Conservation (phyloP, 2,113 vertebrate species). For the Hemiprocne comata region DNA sequence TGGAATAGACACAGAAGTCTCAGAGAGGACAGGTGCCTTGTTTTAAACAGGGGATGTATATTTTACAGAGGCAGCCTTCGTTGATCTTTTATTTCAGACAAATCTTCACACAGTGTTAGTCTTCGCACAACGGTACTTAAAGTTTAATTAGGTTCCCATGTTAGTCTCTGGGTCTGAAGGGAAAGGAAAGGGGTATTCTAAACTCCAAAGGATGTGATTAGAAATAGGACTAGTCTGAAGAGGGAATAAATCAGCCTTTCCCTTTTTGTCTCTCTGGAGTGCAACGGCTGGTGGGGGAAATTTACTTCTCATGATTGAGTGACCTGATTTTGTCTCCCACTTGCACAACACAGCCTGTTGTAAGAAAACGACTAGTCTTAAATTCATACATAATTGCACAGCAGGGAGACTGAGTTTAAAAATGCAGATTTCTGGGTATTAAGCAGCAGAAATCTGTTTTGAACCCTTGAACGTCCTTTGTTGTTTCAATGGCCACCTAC, state of each 20-base stretch:
- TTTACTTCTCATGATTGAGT: constrained; percentile 65
- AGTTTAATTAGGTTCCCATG: constrained; percentile 31
- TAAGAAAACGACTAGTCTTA: constrained; percentile 63
- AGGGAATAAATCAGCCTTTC: constrained; percentile 30
- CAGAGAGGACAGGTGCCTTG: not conserved
- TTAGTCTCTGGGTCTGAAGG: not conserved
- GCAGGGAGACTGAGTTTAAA: constrained; percentile 70
- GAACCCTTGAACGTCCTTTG: constrained; percentile 81
- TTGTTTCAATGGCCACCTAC: constrained; percentile 78
- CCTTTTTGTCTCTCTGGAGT: constrained; percentile 29
- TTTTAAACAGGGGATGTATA: not conserved
- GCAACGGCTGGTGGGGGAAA: constrained; percentile 31
- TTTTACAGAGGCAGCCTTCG: not conserved
- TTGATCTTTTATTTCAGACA: not conserved
- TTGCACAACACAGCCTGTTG: constrained; percentile 42
- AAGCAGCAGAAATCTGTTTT: constrained; percentile 74
- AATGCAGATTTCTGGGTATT: constrained; percentile 71
- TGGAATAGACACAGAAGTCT: not conserved
- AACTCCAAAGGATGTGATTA: constrained; percentile 32
- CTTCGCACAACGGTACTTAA: not conserved
- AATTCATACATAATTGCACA: constrained; percentile 77
- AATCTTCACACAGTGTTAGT: not conserved
- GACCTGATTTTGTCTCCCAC: constrained; percentile 72
- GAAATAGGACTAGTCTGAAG: constrained; percentile 22
- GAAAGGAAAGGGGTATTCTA: constrained; percentile 18